Evolutionary conservation across 2,113 vertebrate species (phyloP).

Genomic region (Monopterus albus): DNA sequence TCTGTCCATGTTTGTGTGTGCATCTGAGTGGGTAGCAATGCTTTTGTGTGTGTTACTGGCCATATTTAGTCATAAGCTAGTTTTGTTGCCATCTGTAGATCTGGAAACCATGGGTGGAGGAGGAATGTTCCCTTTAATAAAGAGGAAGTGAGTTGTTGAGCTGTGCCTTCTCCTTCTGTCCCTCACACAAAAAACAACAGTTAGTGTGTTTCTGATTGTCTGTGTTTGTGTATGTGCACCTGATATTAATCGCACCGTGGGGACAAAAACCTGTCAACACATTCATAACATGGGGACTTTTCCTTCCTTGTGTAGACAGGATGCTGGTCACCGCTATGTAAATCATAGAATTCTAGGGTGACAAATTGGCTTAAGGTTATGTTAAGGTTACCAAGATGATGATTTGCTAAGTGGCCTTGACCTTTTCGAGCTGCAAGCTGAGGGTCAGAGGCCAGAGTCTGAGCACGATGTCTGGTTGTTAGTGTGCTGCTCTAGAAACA

Average conservation of each 20-base stretch:
- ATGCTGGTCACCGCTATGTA: too few species aligned
- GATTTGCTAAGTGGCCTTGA: slow-evolving; percentile 46
- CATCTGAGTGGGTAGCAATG: background rate
- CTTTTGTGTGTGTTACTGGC: background rate
- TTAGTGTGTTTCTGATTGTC: slow-evolving; percentile 11
- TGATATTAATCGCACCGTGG: too few species aligned
- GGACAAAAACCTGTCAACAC: too few species aligned
- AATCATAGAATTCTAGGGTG: too few species aligned
- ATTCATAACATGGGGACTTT: too few species aligned
- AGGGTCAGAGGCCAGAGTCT: slow-evolving; percentile 30
- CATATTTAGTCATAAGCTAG: background rate
- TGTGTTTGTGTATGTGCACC: slow-evolving; percentile 6
- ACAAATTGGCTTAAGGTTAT: too few species aligned
- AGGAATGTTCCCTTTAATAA: slow-evolving; percentile 34
- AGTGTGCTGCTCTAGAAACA: background rate
- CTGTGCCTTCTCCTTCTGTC: slow-evolving; percentile 12
- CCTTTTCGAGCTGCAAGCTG: slow-evolving; percentile 19
- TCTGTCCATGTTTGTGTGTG: background rate
- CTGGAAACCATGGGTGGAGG: background rate
- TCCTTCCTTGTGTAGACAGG: too few species aligned
- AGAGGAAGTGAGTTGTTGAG: slow-evolving; percentile 38
- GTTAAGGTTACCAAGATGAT: slow-evolving; percentile 12
- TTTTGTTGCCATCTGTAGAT: slow-evolving; percentile 15
- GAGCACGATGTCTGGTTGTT: slow-evolving; percentile 4
- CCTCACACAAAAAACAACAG: slow-evolving; percentile 31